phyloP scores from a whole-genome alignment of 2,113 vertebrate species.

The Origma solitaria region DNA sequence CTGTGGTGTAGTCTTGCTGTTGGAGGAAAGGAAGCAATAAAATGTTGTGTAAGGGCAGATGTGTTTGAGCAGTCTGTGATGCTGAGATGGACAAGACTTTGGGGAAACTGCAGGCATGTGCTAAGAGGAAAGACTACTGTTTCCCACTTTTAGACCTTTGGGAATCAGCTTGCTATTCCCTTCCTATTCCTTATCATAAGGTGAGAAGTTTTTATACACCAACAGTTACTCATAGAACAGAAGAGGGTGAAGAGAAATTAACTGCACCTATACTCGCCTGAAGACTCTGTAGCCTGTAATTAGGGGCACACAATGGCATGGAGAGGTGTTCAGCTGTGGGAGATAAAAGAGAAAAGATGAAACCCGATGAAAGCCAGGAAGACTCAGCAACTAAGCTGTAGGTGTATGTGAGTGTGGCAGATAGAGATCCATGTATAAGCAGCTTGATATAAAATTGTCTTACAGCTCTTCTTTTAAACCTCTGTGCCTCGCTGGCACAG shows the following conservation, averaged over 20 bases:
- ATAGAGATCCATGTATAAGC: not conserved
- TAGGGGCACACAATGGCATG: not conserved
- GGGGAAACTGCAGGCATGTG: not conserved
- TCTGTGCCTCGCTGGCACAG: not conserved
- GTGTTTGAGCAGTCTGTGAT: not conserved
- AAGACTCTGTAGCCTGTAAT: not conserved
- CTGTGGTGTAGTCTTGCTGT: not conserved
- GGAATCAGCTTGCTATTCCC: not conserved
- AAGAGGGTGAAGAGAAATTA: not conserved
- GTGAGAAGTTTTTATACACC: not conserved
- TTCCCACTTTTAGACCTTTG: not conserved
- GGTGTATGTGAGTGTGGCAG: not conserved
- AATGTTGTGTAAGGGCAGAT: not conserved
- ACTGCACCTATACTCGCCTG: fast-evolving
- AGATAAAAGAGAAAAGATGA: not conserved
- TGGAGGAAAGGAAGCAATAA: not conserved
- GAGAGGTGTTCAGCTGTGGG: not conserved
- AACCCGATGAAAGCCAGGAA: not conserved
- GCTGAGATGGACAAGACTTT: not conserved
- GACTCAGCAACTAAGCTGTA: not conserved
- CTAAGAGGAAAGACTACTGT: not conserved
- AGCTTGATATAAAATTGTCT: not conserved
- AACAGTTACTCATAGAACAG: not conserved
- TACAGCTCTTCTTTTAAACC: not conserved
- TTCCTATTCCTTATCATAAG: not conserved